Conservation (phyloP, 2,113 vertebrate species). For the Bubalus kerabau region DNA sequence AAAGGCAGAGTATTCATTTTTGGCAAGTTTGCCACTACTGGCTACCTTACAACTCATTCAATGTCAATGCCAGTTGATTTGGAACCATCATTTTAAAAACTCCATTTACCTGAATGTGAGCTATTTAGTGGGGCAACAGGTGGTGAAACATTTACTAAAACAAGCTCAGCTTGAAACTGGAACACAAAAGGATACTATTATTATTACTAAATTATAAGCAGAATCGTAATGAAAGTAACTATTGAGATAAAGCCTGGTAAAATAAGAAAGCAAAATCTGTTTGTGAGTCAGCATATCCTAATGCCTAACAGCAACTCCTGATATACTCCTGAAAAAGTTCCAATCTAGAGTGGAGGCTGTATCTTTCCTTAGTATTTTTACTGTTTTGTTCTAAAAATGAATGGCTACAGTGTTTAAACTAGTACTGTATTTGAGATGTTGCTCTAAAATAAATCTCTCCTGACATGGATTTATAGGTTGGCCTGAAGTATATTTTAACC, state of each 20-base stretch:
- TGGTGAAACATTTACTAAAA: neutral
- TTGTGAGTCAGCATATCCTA: neutral
- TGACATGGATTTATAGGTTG: constrained; percentile 47
- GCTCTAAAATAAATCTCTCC: constrained; percentile 50
- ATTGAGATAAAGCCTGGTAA: neutral
- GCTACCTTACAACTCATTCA: neutral
- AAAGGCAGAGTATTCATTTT: neutral
- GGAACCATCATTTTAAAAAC: neutral
- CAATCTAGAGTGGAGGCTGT: neutral
- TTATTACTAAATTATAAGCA: neutral
- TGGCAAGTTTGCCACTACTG: neutral
- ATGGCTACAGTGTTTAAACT: constrained; percentile 13
- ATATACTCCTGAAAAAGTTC: neutral
- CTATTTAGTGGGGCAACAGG: neutral
- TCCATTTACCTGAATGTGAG: neutral
- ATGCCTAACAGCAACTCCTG: neutral
- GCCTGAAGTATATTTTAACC: constrained; percentile 53
- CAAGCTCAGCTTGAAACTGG: neutral
- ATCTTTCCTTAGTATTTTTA: neutral
- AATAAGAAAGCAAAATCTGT: neutral
- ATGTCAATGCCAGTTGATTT: neutral
- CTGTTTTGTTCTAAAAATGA: constrained; percentile 43
- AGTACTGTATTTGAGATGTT: constrained; percentile 35
- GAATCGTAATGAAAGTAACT: neutral
- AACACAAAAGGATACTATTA: neutral